Percentiles rank a stretch among this genome's conserved stretches.
These are phyloP conservation scores for Astropecten irregularis DNA, from an alignment of 53 echinoderm and acorn worm genomes.

Conservation along the genomic window DNA sequence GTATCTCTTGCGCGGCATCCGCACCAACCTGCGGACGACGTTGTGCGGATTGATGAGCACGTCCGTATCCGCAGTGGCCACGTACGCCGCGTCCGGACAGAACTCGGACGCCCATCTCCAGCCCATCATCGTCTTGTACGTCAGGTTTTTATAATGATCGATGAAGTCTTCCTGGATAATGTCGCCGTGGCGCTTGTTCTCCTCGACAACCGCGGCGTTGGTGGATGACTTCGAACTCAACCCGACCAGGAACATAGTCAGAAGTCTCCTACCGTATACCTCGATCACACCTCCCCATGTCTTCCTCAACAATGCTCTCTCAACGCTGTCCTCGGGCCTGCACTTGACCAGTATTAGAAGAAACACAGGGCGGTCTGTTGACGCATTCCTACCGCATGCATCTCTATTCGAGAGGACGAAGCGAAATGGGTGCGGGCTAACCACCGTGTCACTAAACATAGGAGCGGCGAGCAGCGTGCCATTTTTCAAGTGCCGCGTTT, in stretches of 20 bases:
- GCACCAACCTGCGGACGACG: not conserved
- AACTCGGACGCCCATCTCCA: slow-evolving; percentile 8
- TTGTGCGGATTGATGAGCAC: slow-evolving; percentile 1
- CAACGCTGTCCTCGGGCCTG: not conserved
- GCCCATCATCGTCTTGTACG: slow-evolving; percentile 32
- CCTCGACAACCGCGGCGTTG: not conserved
- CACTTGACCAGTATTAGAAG: slow-evolving; percentile 29
- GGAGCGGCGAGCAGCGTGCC: not conserved
- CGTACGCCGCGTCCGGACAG: slow-evolving; percentile 1
- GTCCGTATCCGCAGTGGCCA: slow-evolving; percentile 17
- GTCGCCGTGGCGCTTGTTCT: not conserved
- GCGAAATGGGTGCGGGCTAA: slow-evolving; percentile 1
- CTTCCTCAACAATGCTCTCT: not conserved
- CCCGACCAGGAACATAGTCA: slow-evolving; percentile 36
- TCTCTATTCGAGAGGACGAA: slow-evolving; percentile 9
- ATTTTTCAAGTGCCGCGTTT: too few relatives aligned
- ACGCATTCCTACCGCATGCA: not conserved
- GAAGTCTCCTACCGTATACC: not conserved
- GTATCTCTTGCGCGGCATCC: not conserved
- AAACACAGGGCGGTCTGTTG: not conserved
- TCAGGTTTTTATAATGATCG: slow-evolving; percentile 12
- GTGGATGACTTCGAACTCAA: not conserved
- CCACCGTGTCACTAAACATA: not conserved
- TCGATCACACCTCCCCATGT: slow-evolving; percentile 8
- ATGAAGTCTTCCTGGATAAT: slow-evolving; percentile 17